Conservation (phyloP, 2,113 vertebrate species). For the Spilogale gracilis region DNA sequence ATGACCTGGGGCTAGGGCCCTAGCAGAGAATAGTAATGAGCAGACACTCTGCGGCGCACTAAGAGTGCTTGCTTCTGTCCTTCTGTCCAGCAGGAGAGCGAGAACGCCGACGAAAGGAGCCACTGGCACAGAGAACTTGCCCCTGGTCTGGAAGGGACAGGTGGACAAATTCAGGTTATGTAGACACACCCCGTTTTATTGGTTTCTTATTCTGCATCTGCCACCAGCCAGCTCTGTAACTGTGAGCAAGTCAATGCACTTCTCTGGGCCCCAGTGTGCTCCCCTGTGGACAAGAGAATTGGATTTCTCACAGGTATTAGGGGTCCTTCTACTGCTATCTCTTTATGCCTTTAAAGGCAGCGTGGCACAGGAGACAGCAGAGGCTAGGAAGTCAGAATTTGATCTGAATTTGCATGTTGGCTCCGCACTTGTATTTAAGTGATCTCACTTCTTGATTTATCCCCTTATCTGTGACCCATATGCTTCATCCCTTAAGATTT, state of each 20-base stretch:
- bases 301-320: neutral
- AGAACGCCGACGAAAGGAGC: neutral
- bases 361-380: rapidly evolving
- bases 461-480: neutral
- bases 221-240: neutral
- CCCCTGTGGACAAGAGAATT: neutral
- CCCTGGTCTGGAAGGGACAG: neutral
- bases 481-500: neutral
- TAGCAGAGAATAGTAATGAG: neutral
- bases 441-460: neutral
- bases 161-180: neutral
- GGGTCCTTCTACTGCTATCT: neutral
- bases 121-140: neutral
- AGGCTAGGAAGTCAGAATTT: neutral
- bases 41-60: too few species aligned
- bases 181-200: neutral
- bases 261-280: neutral
- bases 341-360: neutral
- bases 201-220: neutral
- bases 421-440: neutral
- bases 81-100: neutral
- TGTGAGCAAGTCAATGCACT: neutral
- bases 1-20: too few species aligned
- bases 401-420: neutral
- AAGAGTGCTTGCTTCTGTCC: neutral